Base-by-base conservation (phyloP, 2,888 invertebrate species). In the Deilephila porcellus region DNA sequence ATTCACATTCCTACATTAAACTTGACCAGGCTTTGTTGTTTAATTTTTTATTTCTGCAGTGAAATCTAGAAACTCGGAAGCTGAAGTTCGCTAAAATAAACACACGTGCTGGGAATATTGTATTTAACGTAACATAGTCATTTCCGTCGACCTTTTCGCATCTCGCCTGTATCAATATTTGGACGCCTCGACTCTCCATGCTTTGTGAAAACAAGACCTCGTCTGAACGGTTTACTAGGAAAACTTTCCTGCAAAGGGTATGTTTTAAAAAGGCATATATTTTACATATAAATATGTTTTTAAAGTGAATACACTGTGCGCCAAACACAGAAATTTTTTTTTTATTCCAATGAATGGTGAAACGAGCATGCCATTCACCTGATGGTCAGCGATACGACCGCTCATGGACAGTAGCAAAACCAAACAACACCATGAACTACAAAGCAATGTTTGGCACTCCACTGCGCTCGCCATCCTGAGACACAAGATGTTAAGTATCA, bases 81-180 rank as follows among this genome's bases (percentile, higher is more conserved):
- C 45, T 45, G 20, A 63, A n/a, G 20, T n/a, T 64, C 14, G 2
- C 5, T 29, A 45, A 67, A 52, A 45, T 52, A 52, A 67, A 52
- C 17, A 67, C 4, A 67, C 64, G 7, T 8, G 29, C 25, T 8
- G 25, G 14, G 11, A 45, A 64, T 67, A 25, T 67, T 45, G 14
- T 25, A 52, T 52, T 67, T 52, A 20, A 67, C n/a, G 25, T 67
- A 34, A 62, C 19, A 62, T 37, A 25, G 19, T 56, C 67, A 17
- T 67, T 67, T 67, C 67, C 52, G 20, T 7, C 52, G 17, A 52
- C 67, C 67, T 67, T 67, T 25, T 45, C 45, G 4, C 32, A 3
- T 8, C 37, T 45, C 45, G 45, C 17, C n/a, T 67, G 64, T 56
- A 56, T 52, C 25, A 67, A 67, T 52, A 67, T 67, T 52, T 67